Base-by-base conservation (phyloP, 2,888 invertebrate genomes). In the Cynaeus angustus region DNA sequence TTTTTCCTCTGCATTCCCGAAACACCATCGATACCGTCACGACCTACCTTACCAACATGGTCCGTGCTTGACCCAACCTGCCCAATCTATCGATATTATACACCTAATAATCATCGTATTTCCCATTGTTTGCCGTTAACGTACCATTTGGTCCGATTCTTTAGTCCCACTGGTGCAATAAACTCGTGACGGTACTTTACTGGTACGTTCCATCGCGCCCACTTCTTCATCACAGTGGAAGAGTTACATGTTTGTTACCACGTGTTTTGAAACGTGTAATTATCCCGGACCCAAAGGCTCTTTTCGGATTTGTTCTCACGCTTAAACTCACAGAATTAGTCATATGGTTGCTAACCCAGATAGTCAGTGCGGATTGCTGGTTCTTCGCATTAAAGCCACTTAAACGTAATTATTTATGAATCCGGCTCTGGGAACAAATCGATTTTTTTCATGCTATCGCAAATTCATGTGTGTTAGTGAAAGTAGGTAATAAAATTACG, bases 191-290 rank as follows among this genome's bases (percentile, higher is more conserved):
- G 41, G 53, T 30, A 48, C 14, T n/a, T 46, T 9, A 52, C 43
- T 10, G 9, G 33, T 8, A 10, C 45, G 13, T 46, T 26, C 28
- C 33, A 6, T 50, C 33, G 10, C 28, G 38, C 33, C 6, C 64
- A 48, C 30, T 14, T 30, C 58, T 65, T 67, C 52, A 65, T 53
- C 48, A 12, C 37, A 38, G 45, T 53, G 71, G 72, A 69, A 74
- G 70, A 67, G 62, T 74, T 74, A 71, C 70, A 74, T 76, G 75
- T 78, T 77, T 74, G 55, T 73, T 78, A 79, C 82, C 83, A 82
- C 83, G 82, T 81, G 83, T 80, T 80, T 78, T 77, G 79, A 77
- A 82, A 82, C 83, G 77, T 81, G 80, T 83, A 83, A 83, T 83
- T 83, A 83, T 82, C 77, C 72, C 70, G 78, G 75, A 77, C 81